Evolutionary conservation across 2,113 vertebrate species (phyloP).

Genomic region (Muntiacus muntjak): DNA sequence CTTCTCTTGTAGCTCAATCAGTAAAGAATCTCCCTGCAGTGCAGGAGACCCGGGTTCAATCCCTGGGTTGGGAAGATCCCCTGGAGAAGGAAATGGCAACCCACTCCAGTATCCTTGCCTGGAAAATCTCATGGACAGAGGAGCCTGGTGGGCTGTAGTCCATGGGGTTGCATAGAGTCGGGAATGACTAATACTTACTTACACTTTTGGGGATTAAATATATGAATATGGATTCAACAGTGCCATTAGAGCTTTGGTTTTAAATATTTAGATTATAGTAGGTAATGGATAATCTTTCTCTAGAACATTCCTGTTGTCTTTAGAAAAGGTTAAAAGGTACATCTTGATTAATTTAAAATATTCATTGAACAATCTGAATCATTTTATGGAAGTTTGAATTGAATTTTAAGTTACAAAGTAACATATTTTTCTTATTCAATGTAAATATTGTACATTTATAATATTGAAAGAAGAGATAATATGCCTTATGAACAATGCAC

Average conservation of each 20-base stretch:
- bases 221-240: background rate
- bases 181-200: background rate
- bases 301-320: background rate
- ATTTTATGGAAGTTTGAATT: background rate
- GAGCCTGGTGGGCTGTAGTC: background rate
- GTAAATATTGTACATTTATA: background rate
- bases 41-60: rapidly evolving
- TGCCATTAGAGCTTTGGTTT: background rate
- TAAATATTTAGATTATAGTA: background rate
- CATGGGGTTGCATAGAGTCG: background rate
- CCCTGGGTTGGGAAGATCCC: background rate
- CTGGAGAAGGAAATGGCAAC: background rate
- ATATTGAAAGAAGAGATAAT: background rate
- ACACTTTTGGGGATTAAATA: background rate
- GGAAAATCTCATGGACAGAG: background rate
- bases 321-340: background rate
- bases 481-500: background rate
- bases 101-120: background rate
- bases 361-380: background rate
- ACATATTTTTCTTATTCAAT: background rate
- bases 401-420: background rate
- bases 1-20: background rate
- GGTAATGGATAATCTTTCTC: background rate
- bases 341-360: background rate
- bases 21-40: background rate